A percentile compares a stretch with the other conserved stretches of the same genome.
These are phyloP conservation scores for Otocyon megalotis DNA, from an alignment of 2,113 vertebrate species.

Conservation along the genomic window DNA sequence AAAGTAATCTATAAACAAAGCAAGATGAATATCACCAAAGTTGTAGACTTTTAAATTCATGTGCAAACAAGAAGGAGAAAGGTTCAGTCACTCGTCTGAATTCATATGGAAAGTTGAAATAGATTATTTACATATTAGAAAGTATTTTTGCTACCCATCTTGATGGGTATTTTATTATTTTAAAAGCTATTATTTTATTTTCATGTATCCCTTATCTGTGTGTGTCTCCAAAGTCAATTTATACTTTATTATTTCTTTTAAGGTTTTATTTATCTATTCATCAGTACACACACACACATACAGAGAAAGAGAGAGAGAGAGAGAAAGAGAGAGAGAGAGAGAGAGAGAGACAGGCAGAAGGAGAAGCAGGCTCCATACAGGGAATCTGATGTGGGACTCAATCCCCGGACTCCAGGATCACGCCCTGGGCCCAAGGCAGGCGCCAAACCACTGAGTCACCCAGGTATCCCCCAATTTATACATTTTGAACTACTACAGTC, in stretches of 20 bases:
- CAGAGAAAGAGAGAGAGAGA: too few species aligned
- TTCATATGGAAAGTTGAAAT: background rate
- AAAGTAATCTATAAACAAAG: conserved; percentile 35
- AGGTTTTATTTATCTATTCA: too few species aligned
- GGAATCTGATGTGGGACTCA: too few species aligned
- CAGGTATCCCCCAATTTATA: background rate
- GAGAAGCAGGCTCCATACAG: too few species aligned
- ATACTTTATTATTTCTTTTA: background rate
- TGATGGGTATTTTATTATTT: too few species aligned
- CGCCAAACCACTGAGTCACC: too few species aligned
- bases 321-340: too few species aligned
- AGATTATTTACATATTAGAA: background rate
- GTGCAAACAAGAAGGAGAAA: background rate
- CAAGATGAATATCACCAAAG: conserved; percentile 19
- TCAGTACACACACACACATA: too few species aligned
- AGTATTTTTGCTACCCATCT: background rate
- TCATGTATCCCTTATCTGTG: background rate
- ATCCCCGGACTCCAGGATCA: too few species aligned
- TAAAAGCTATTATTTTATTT: background rate
- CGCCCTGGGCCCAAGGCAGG: too few species aligned
- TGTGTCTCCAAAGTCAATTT: background rate
- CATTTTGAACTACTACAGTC: background rate
- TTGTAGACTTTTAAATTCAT: conserved; percentile 9
- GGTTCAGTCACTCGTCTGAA: background rate
- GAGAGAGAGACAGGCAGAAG: too few species aligned